Evolutionary conservation across 1,140 invertebrate genomes (phyloP).

Genomic region (Euborellia annulipes): DNA sequence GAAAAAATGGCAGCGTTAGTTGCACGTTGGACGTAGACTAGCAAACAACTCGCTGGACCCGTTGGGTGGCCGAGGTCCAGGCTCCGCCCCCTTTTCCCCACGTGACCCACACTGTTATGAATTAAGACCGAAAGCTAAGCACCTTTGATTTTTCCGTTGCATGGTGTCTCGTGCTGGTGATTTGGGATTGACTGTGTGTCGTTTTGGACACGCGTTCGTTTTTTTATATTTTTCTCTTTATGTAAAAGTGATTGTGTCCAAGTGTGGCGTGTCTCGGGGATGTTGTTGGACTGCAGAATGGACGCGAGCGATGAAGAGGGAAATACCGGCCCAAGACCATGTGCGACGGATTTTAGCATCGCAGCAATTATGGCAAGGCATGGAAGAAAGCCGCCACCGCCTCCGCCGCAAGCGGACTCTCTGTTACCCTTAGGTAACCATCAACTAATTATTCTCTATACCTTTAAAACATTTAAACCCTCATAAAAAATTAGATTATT

Average conservation of each 20-base stretch:
- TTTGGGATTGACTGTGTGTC: neutral
- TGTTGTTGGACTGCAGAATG: neutral
- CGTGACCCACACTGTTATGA: neutral
- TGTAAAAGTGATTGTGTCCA: neutral
- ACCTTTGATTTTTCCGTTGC: neutral
- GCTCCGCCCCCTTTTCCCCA: neutral
- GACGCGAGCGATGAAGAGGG: slow-evolving; percentile 1
- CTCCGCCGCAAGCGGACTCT: too few relatives aligned
- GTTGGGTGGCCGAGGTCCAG: neutral
- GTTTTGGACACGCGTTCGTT: too few relatives aligned
- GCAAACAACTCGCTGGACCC: neutral
- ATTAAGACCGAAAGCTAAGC: neutral
- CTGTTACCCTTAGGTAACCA: slow-evolving; percentile 4
- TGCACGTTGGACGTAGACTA: neutral
- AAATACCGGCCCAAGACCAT: slow-evolving; percentile 26
- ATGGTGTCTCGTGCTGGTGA: neutral
- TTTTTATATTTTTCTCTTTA: too few relatives aligned
- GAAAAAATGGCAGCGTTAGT: slow-evolving; percentile 10
- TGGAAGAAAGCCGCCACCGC: slow-evolving; percentile 35
- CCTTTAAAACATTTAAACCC: too few relatives aligned
- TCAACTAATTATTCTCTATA: too few relatives aligned
- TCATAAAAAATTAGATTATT: too few relatives aligned
- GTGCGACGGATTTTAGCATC: slow-evolving; percentile 83
- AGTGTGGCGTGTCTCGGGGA: neutral
- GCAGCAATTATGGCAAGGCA: slow-evolving; percentile 74